A percentile compares a stretch with the other conserved stretches of the same genome.
phyloP scores from a whole-genome alignment of 2,113 vertebrate species.

The Sisor rabdophorus region DNA sequence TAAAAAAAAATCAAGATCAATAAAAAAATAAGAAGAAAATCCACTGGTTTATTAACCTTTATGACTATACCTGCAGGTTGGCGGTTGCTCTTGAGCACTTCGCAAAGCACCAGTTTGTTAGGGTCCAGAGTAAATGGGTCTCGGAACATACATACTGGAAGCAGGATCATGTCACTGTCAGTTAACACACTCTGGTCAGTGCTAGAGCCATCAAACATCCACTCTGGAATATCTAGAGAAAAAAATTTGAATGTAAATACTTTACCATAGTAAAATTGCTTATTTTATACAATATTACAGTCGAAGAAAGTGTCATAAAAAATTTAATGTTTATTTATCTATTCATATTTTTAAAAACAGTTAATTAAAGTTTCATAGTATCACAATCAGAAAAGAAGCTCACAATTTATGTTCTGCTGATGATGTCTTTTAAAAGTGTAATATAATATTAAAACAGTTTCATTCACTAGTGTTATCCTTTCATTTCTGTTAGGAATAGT shows the following conservation, averaged over 20 bases:
- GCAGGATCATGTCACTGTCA: slow-evolving; percentile 83
- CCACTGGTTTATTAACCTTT: not conserved
- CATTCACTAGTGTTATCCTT: not conserved
- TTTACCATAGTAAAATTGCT: not conserved
- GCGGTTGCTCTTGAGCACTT: slow-evolving; percentile 73
- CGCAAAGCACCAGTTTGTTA: slow-evolving; percentile 73
- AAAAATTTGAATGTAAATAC: not conserved
- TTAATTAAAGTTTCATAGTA: too few relatives aligned
- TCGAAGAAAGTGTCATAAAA: too few relatives aligned
- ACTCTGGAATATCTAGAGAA: slow-evolving; percentile 68
- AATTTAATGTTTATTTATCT: too few relatives aligned
- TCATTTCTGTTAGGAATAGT: not conserved
- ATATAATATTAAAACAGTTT: not conserved
- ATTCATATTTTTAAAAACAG: too few relatives aligned
- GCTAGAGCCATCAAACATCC: slow-evolving; percentile 74
- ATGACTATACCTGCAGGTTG: slow-evolving; percentile 65
- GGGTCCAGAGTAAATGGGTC: slow-evolving; percentile 72
- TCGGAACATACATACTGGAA: slow-evolving; percentile 69
- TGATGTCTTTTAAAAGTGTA: not conserved
- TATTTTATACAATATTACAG: too few relatives aligned
- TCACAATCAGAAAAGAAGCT: too few relatives aligned
- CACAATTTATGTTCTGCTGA: too few relatives aligned
- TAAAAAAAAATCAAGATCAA: not conserved
- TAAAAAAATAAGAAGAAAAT: not conserved
- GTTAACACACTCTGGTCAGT: slow-evolving; percentile 71